A percentile compares a stretch with the other conserved stretches of the same genome.
phyloP scores from a whole-genome alignment of 2,888 invertebrate species.

The Rhagonycha fulva region DNA sequence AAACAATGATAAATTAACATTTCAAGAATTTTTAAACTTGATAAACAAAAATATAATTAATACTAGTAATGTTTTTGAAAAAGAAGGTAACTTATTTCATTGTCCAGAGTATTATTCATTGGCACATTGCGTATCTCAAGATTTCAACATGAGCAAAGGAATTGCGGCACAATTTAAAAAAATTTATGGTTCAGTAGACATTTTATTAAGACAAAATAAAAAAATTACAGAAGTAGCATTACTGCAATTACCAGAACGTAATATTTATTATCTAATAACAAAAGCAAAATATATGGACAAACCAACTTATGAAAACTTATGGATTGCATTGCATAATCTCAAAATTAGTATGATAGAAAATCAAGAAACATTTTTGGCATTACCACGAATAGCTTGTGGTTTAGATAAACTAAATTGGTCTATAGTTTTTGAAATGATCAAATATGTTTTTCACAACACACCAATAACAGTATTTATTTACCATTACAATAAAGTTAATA shows the following conservation, averaged over 20 bases:
- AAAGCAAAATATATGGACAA: not conserved
- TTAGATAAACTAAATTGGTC: not conserved
- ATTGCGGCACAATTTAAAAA: not conserved
- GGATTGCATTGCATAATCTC: not conserved
- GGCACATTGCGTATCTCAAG: not conserved
- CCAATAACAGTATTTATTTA: not conserved
- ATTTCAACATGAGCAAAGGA: not conserved
- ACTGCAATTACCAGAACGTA: not conserved
- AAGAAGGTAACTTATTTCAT: not conserved
- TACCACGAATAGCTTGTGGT: not conserved
- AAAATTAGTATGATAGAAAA: not conserved
- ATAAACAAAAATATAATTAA: not conserved
- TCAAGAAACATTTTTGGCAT: not conserved
- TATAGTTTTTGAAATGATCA: not conserved
- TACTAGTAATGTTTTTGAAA: not conserved
- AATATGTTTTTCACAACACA: slow-evolving; percentile 1
- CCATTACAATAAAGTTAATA: not conserved
- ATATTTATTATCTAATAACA: not conserved
- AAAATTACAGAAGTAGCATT: not conserved
- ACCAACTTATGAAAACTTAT: not conserved
- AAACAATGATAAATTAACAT: not conserved
- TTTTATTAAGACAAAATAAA: not conserved
- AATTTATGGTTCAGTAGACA: not conserved
- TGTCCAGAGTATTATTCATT: not conserved
- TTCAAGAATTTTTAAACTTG: not conserved